These are phyloP conservation scores for Tipula helvola DNA, from an alignment of 2,888 invertebrate genomes.

Conservation along the genomic window DNA sequence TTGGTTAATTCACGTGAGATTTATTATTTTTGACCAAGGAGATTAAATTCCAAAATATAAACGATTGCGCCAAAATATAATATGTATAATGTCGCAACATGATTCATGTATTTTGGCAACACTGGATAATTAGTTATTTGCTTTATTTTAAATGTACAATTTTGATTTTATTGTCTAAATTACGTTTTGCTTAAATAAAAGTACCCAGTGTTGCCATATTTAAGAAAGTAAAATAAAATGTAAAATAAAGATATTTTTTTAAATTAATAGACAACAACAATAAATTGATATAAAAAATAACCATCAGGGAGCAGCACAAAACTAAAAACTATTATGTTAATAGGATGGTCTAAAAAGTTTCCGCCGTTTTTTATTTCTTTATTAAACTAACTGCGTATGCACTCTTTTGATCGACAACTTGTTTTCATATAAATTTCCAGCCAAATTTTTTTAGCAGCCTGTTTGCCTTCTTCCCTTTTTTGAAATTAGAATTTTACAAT, in stretches of 20 bases:
- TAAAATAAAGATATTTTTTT: not conserved
- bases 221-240: not conserved
- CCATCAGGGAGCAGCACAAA: not conserved
- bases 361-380: too few species aligned
- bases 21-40: not conserved
- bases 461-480: too few species aligned
- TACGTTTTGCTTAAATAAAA: not conserved
- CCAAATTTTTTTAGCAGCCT: too few species aligned
- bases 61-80: not conserved
- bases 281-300: not conserved
- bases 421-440: too few species aligned
- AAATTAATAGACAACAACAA: not conserved
- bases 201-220: not conserved
- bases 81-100: not conserved
- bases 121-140: not conserved
- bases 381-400: too few species aligned
- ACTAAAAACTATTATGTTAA: not conserved
- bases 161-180: not conserved
- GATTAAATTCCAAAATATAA: not conserved
- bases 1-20: not conserved
- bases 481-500: too few species aligned
- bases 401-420: too few species aligned
- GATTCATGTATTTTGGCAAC: not conserved
- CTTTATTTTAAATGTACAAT: not conserved
- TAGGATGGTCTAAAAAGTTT: too few species aligned